phyloP scores from a whole-genome alignment of 1,140 invertebrate genomes.

The Cyclina sinensis region DNA sequence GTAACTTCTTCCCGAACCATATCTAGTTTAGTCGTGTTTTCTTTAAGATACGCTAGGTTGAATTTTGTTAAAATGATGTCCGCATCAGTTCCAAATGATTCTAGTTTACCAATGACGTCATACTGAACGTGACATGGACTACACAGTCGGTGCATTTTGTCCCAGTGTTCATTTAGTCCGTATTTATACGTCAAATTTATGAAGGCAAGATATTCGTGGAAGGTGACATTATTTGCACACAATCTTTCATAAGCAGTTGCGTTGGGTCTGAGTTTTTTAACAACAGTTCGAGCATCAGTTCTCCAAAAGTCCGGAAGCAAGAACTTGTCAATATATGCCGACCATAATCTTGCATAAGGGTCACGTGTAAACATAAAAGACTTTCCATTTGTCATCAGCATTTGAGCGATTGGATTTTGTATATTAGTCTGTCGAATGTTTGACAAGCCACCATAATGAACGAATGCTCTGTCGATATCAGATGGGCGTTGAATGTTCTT shows the following conservation, averaged over 20 bases:
- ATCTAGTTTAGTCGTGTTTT: constrained; percentile 5
- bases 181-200: constrained; percentile 15
- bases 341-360: constrained; percentile 72
- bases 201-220: constrained; percentile 70
- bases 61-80: constrained; percentile 31
- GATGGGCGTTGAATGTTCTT: constrained; percentile 10
- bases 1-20: background rate
- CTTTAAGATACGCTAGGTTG: background rate
- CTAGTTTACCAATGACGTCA: constrained; percentile 60
- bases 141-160: constrained; percentile 64
- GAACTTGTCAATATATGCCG: constrained; percentile 74
- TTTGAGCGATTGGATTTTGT: background rate
- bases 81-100: constrained; percentile 57
- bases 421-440: background rate
- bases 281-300: constrained; percentile 24
- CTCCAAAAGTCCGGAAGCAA: constrained; percentile 68
- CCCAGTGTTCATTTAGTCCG: constrained; percentile 68
- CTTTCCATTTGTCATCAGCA: background rate
- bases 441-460: constrained; percentile 9
- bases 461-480: constrained; percentile 40
- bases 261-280: background rate
- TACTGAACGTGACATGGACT: constrained; percentile 58
- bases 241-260: constrained; percentile 11
- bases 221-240: constrained; percentile 71
- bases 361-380: constrained; percentile 70